Evolutionary conservation across 2,797 vertebrate genomes (phyloP).

Genomic region (Myotis myotis): DNA sequence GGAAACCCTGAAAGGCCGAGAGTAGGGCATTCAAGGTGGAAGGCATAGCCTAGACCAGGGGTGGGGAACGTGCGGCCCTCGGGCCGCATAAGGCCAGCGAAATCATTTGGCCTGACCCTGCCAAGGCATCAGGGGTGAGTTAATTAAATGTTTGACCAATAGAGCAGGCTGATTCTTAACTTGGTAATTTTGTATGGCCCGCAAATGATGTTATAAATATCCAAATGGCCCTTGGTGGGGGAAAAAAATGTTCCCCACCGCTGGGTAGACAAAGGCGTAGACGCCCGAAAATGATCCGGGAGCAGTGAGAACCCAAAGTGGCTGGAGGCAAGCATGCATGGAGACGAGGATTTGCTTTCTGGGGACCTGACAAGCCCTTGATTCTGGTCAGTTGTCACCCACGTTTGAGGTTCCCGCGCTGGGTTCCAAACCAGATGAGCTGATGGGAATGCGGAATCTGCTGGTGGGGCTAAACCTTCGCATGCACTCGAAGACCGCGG

Average conservation of each 20-base stretch:
- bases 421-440: background rate
- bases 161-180: too few relatives aligned
- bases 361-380: background rate
- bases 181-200: too few relatives aligned
- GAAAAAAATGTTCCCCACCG: too few relatives aligned
- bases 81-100: too few relatives aligned
- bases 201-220: too few relatives aligned
- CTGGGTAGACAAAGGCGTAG: background rate
- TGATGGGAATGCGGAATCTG: background rate
- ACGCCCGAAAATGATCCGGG: background rate
- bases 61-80: too few relatives aligned
- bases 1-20: background rate
- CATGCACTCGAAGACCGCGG: background rate
- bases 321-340: accelerated
- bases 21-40: background rate
- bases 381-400: background rate
- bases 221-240: too few relatives aligned
- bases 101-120: too few relatives aligned
- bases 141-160: too few relatives aligned
- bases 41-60: background rate
- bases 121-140: too few relatives aligned
- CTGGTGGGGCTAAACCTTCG: background rate
- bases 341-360: background rate
- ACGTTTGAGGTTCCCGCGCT: background rate
- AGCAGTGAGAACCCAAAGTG: background rate